Conservation (phyloP, 2,113 vertebrate species). For the Oenanthe oenanthe region DNA sequence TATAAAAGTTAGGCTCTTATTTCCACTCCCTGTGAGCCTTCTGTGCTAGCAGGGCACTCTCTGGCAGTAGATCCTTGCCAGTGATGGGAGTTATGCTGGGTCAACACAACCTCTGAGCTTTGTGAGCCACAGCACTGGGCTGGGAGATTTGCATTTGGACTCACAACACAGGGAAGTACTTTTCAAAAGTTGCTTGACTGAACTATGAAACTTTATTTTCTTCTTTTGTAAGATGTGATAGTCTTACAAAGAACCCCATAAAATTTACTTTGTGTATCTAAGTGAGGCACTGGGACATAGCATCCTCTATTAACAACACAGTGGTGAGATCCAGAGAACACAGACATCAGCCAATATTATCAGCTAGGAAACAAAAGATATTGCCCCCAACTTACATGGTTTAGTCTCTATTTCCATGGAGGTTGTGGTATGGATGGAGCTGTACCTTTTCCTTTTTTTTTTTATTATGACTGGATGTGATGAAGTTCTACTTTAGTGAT, state of each 20-base stretch:
- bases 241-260: not conserved
- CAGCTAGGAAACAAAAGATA: not conserved
- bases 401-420: not conserved
- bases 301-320: rapidly evolving
- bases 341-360: not conserved
- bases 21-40: not conserved
- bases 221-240: not conserved
- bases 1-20: not conserved
- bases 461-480: not conserved
- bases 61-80: not conserved
- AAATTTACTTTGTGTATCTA: not conserved
- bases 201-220: not conserved
- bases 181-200: not conserved
- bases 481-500: conserved; percentile 1
- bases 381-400: rapidly evolving
- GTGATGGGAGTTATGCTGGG: not conserved
- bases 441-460: not conserved
- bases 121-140: rapidly evolving
- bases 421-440: not conserved
- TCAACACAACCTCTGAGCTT: not conserved
- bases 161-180: not conserved
- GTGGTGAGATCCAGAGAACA: not conserved
- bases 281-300: not conserved
- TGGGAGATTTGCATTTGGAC: not conserved
- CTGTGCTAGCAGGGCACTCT: not conserved